Evolutionary conservation across 2,797 vertebrate species (phyloP).

Genomic region (Crocidura indochinensis): DNA sequence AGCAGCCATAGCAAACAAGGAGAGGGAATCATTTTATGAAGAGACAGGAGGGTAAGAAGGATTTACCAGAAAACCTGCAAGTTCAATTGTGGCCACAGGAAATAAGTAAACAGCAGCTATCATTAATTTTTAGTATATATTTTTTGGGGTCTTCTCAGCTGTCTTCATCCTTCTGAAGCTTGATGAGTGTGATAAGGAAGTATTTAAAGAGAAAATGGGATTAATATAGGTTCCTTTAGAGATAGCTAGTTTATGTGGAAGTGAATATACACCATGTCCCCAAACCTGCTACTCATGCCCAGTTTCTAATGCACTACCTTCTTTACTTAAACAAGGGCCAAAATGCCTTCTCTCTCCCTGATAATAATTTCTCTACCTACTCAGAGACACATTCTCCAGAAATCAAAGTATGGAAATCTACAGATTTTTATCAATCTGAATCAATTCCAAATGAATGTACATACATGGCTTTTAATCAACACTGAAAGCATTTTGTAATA

Average conservation of each 20-base stretch:
- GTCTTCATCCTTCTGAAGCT: background rate
- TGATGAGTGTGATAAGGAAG: background rate
- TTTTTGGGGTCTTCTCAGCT: constrained; percentile 4
- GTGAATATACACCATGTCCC: rapidly evolving
- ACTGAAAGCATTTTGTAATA: background rate
- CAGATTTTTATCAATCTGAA: background rate
- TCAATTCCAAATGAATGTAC: background rate
- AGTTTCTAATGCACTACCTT: background rate
- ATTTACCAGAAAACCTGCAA: constrained; percentile 14
- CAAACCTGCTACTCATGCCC: background rate
- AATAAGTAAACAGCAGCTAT: constrained; percentile 42
- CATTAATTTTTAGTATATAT: constrained; percentile 20
- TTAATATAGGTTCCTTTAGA: background rate
- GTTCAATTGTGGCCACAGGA: constrained; percentile 3
- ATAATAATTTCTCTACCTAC: background rate
- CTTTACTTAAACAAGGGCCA: background rate
- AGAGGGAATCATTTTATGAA: constrained; percentile 17
- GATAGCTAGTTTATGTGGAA: background rate
- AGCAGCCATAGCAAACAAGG: background rate
- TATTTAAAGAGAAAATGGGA: background rate
- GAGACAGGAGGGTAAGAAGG: background rate
- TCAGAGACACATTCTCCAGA: background rate
- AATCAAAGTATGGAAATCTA: background rate
- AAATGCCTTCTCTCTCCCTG: background rate
- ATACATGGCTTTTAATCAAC: background rate